phyloP scores from a whole-genome alignment of 1,140 invertebrate genomes.

The Brachionus rubens region DNA sequence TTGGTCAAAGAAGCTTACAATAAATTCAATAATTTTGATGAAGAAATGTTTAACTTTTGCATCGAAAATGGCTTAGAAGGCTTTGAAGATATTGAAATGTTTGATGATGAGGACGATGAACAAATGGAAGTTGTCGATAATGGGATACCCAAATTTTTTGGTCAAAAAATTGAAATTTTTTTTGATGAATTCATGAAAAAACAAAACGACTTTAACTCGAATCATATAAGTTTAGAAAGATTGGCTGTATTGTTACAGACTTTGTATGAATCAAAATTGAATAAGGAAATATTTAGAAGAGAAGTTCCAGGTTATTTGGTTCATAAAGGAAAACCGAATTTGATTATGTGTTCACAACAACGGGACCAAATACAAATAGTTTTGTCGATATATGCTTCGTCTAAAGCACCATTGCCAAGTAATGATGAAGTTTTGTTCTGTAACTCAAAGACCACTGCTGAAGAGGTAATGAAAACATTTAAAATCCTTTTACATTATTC shows the following conservation, averaged over 20 bases:
- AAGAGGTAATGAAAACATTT: too few relatives aligned
- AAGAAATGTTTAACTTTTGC: background rate
- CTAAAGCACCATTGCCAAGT: slow-evolving; percentile 49
- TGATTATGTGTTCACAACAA: slow-evolving; percentile 51
- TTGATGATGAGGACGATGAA: background rate
- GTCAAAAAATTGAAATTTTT: background rate
- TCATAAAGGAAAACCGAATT: slow-evolving; percentile 50
- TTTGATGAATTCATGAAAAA: slow-evolving; percentile 1
- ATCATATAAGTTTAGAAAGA: background rate
- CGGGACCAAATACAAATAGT: slow-evolving; percentile 48
- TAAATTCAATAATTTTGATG: background rate
- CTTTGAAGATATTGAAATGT: background rate
- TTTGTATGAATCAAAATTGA: background rate
- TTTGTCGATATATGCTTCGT: slow-evolving; percentile 1
- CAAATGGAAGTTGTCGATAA: background rate
- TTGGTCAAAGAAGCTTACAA: slow-evolving; percentile 10
- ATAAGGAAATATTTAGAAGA: background rate
- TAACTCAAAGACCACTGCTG: slow-evolving; percentile 45
- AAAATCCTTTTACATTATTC: background rate
- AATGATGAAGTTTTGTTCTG: slow-evolving; percentile 56
- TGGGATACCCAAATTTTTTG: background rate
- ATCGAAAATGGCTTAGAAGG: background rate
- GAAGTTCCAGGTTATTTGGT: slow-evolving; percentile 31
- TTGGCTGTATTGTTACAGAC: background rate
- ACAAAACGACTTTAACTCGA: background rate